These are phyloP conservation scores for Aphaenogaster ashmeadi DNA, from an alignment of 1,140 invertebrate species.

Conservation along the genomic window DNA sequence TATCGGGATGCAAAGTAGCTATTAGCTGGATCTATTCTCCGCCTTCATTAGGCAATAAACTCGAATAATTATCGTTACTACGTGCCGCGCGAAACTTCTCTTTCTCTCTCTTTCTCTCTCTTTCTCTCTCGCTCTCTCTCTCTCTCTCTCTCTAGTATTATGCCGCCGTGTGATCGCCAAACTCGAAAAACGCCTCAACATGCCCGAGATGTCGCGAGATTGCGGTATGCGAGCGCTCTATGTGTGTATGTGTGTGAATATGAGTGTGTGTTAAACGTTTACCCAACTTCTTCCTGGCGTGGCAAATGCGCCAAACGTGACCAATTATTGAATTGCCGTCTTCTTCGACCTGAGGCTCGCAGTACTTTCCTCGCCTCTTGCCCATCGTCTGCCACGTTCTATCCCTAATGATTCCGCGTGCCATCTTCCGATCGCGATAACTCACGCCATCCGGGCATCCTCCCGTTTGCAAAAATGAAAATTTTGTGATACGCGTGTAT, in stretches of 20 bases:
- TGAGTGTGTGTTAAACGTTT: constrained; percentile 37
- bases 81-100: constrained; percentile 1
- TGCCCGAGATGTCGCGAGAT: constrained; percentile 42
- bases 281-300: constrained; percentile 45
- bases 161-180: neutral
- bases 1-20: constrained; percentile 74
- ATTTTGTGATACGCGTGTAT: constrained; percentile 5
- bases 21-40: constrained; percentile 69
- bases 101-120: neutral
- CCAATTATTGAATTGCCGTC: constrained; percentile 61
- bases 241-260: neutral
- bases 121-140: neutral
- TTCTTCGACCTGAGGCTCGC: neutral
- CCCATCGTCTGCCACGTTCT: neutral
- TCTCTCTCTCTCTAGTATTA: neutral
- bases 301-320: constrained; percentile 58
- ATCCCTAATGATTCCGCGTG: constrained; percentile 11
- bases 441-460: neutral
- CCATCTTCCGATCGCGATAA: constrained; percentile 22
- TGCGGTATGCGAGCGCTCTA: neutral
- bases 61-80: constrained; percentile 73
- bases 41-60: constrained; percentile 72
- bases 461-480: neutral
- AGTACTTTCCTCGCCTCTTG: constrained; percentile 13
- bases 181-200: constrained; percentile 31